A percentile compares a stretch with the other conserved stretches of the same genome.
Evolutionary conservation across 2,888 invertebrate genomes (phyloP).

Genomic region (Troides helena): DNA sequence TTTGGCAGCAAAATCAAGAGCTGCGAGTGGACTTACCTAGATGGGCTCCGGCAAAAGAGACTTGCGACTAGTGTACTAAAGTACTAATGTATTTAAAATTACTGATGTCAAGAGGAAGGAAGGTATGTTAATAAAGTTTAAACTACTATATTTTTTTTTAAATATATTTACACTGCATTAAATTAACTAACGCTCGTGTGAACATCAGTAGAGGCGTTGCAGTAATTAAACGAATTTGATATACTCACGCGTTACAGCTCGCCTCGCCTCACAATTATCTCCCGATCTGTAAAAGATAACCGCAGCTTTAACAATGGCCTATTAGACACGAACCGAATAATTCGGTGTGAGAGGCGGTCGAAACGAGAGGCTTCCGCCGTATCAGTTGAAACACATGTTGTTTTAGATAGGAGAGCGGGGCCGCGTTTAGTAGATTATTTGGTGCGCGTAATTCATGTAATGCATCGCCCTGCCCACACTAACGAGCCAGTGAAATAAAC

Average conservation of each 20-base stretch:
- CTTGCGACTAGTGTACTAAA: too few species aligned
- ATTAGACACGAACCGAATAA: constrained; percentile 41
- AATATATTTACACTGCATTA: not conserved
- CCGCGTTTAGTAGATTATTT: constrained; percentile 34
- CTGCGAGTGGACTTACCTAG: too few species aligned
- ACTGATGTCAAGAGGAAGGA: too few species aligned
- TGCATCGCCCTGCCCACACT: constrained; percentile 16
- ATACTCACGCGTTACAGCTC: constrained; percentile 49
- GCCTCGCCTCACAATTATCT: constrained; percentile 42
- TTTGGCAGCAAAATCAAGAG: too few species aligned
- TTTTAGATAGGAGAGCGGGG: constrained; percentile 21
- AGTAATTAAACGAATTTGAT: constrained; percentile 27
- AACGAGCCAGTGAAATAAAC: constrained; percentile 9
- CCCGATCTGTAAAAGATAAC: constrained; percentile 65
- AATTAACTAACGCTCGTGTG: constrained; percentile 3
- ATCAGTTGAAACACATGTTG: constrained; percentile 18
- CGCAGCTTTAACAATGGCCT: constrained; percentile 58
- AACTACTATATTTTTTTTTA: too few species aligned
- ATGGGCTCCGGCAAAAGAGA: too few species aligned
- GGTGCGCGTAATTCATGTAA: constrained; percentile 35
- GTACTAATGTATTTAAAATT: too few species aligned
- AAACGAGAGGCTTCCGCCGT: constrained; percentile 23
- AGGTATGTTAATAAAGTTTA: too few species aligned
- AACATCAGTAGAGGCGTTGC: constrained; percentile 1
- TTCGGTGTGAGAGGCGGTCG: constrained; percentile 27